Evolutionary conservation across 2,797 vertebrate species (phyloP).

Genomic region (Craterocephalus amniculus): DNA sequence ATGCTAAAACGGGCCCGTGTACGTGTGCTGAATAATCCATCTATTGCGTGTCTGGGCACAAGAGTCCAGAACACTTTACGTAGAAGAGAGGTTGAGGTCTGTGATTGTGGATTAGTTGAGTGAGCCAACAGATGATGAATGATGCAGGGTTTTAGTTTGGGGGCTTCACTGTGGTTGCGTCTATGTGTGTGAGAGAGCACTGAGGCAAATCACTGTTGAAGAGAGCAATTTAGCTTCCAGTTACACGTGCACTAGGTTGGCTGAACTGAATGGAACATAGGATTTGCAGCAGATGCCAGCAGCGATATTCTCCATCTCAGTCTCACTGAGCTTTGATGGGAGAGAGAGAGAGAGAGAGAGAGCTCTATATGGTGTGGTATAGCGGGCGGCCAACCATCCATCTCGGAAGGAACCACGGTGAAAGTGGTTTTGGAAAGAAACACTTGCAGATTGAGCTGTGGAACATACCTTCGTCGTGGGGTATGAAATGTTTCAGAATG

Average conservation of each 20-base stretch:
- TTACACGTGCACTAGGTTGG: constrained; percentile 68
- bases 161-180: constrained; percentile 52
- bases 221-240: constrained; percentile 71
- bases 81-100: constrained; percentile 65
- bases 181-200: constrained; percentile 62
- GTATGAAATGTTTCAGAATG: constrained; percentile 72
- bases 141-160: constrained; percentile 66
- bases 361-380: constrained; percentile 48
- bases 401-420: constrained; percentile 65
- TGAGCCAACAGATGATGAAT: constrained; percentile 76
- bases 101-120: constrained; percentile 68
- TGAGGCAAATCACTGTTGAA: constrained; percentile 71
- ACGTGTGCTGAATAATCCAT: constrained; percentile 61
- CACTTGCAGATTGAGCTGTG: constrained; percentile 64
- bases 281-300: constrained; percentile 56
- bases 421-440: constrained; percentile 73
- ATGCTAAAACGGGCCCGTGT: constrained; percentile 47
- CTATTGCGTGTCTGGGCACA: constrained; percentile 55
- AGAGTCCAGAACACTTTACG: constrained; percentile 65
- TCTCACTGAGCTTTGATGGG: constrained; percentile 65
- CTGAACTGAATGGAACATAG: constrained; percentile 61
- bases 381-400: constrained; percentile 48
- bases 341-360: constrained; percentile 43
- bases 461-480: constrained; percentile 69
- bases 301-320: constrained; percentile 59